Percentiles rank a stretch among this genome's conserved stretches.
phyloP scores from a whole-genome alignment of 64 coral and sea anemone species.

The Montipora capricornis region DNA sequence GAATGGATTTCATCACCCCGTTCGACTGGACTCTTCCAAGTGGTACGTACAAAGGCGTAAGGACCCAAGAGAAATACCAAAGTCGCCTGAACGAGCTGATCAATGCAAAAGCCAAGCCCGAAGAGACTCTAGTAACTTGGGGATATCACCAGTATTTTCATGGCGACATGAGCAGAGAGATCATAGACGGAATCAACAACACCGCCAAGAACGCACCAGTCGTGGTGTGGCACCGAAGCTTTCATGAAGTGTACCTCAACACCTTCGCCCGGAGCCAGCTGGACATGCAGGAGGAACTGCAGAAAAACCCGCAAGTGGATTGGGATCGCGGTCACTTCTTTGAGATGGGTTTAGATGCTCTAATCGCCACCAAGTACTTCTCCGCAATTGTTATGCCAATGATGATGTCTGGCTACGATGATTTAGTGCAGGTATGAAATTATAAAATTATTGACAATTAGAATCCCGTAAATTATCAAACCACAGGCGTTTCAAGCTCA shows the following conservation, averaged over 20 bases:
- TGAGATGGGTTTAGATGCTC: constrained; percentile 15
- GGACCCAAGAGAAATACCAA: neutral
- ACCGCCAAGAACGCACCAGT: neutral
- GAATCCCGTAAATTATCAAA: too few species aligned
- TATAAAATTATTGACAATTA: too few species aligned
- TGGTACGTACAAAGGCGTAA: neutral
- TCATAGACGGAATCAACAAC: neutral
- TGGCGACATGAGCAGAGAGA: constrained; percentile 1
- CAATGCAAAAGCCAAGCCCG: neutral
- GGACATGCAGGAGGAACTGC: neutral
- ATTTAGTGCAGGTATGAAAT: neutral
- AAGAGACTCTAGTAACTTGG: constrained; percentile 21
- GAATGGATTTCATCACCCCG: constrained; percentile 37
- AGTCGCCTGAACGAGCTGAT: neutral
- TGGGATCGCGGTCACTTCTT: constrained; percentile 20
- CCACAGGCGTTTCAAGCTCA: too few species aligned
- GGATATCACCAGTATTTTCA: constrained; percentile 32
- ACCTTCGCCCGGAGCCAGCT: neutral
- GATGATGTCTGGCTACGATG: constrained; percentile 18
- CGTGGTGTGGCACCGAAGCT: constrained; percentile 33
- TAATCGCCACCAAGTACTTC: neutral
- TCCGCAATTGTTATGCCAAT: neutral
- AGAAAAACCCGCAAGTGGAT: constrained; percentile 12
- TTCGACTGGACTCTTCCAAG: constrained; percentile 4
- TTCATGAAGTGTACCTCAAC: constrained; percentile 38